phyloP scores from a whole-genome alignment of 2,113 vertebrate species.

The Chaetodon trifascialis region DNA sequence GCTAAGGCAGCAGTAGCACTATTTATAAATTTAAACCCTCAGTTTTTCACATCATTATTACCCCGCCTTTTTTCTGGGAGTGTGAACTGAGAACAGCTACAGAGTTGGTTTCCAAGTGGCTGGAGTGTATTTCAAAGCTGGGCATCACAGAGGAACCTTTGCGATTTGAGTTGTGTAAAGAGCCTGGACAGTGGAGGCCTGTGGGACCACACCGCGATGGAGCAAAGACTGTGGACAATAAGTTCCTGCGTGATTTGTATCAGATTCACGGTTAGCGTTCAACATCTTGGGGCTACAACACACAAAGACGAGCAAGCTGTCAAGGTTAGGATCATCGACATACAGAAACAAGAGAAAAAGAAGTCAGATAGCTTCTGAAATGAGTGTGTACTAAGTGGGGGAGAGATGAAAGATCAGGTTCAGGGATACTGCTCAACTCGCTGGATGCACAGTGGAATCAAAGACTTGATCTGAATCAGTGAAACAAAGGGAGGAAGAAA shows the following conservation, averaged over 20 bases:
- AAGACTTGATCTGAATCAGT: constrained; percentile 30
- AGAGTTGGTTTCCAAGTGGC: constrained; percentile 29
- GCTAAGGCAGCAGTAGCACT: constrained; percentile 44
- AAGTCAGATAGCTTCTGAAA: constrained; percentile 38
- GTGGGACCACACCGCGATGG: constrained; percentile 7
- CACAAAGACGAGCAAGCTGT: constrained; percentile 21
- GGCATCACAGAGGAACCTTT: constrained; percentile 18
- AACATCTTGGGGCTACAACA: constrained; percentile 30
- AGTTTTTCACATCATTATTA: constrained; percentile 58
- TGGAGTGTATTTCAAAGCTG: constrained; percentile 49
- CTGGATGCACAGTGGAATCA: constrained; percentile 47
- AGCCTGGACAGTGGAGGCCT: constrained; percentile 24
- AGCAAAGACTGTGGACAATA: constrained; percentile 10
- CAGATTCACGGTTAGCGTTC: constrained; percentile 42
- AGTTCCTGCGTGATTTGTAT: constrained; percentile 22
- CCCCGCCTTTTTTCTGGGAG: constrained; percentile 7
- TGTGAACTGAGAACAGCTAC: constrained; percentile 32
- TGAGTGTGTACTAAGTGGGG: constrained; percentile 29
- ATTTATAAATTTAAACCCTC: constrained; percentile 45
- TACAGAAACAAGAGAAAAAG: constrained; percentile 18
- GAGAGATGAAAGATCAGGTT: constrained; percentile 56
- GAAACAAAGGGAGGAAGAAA: constrained; percentile 36
- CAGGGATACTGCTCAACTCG: constrained; percentile 19
- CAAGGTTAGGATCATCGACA: constrained; percentile 37
- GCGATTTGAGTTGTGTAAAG: constrained; percentile 44